Percentiles rank a stretch among this genome's conserved stretches.
Conservation (phyloP, 2,797 vertebrate species). For the Ctenopoma kingsleyae region DNA sequence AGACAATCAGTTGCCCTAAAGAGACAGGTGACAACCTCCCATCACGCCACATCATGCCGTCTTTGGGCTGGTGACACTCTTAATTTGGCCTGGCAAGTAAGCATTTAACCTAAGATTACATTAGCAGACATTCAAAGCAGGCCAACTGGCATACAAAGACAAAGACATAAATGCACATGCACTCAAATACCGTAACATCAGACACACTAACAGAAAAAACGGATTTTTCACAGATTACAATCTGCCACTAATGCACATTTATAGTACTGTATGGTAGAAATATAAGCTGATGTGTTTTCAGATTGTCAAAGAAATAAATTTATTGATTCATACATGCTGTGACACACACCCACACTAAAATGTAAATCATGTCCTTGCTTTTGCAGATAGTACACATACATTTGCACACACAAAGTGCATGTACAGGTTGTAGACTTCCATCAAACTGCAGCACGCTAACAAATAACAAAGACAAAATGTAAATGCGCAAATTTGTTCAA, state of each 20-base stretch:
- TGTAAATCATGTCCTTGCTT: conserved; percentile 12
- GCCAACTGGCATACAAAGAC: conserved; percentile 51
- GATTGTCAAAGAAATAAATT: background rate
- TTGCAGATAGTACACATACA: background rate
- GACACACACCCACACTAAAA: conserved; percentile 11
- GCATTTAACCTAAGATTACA: conserved; percentile 77
- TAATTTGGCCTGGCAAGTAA: conserved; percentile 80
- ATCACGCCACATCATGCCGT: conserved; percentile 69
- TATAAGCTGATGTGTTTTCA: background rate
- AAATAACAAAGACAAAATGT: conserved; percentile 27
- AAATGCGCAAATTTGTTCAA: conserved; percentile 35
- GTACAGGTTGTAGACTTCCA: conserved; percentile 4
- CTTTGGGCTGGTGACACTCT: conserved; percentile 50
- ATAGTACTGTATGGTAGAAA: background rate
- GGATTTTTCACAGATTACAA: accelerated
- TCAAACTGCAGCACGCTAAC: conserved; percentile 12
- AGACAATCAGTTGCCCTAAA: conserved; percentile 62
- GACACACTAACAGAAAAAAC: background rate
- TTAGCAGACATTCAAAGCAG: conserved; percentile 53
- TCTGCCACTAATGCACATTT: background rate
- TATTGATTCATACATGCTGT: conserved; percentile 16
- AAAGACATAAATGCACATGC: background rate
- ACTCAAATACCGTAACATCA: conserved; percentile 13
- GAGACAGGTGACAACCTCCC: conserved; percentile 80
- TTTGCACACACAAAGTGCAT: background rate